Evolutionary conservation across 2,888 invertebrate genomes (phyloP), one percentile per base, ranked within the genome.

Genomic region (Amblyjoppa proteus): DNA sequence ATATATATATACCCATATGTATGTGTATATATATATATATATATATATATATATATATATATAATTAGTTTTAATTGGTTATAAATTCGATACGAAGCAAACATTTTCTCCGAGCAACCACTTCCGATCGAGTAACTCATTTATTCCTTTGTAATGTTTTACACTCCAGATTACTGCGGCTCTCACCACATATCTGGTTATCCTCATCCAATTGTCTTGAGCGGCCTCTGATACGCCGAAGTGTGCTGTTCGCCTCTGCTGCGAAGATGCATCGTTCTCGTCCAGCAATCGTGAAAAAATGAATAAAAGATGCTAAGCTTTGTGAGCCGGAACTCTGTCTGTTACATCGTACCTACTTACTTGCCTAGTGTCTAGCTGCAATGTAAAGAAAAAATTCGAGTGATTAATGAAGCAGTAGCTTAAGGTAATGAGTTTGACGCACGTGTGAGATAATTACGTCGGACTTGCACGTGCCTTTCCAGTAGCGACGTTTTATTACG

Each of bases 161-260:
- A 1, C 20, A 64, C 89, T 90, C 56, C 90, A 94, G 94, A 92
- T 92, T 9, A 86, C 88, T 20, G 89, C 90, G 6, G 45, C 91
- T 41, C 82, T 92, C 73, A 88, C 92, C 31, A 94, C 93, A 2
- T 94, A 94, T 79, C 88, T 94, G 66, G 91, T 93, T 38, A 92
- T 94, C 74, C 90, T 94, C 4, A 74, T 94, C 69, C 94, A 94
- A 82, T 80, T 93, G 41, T 91, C 91, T 9, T 89, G 73, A 88
- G 51, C 34, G 11, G 20, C 58, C 16, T 77, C 7, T 58, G 75
- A 81, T 5, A 20, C 20, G 13, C 31, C 13, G 31, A 13, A 49
- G 45, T 49, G 45, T 16, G 45, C 45, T 16, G 16, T 49, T 49
- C 45, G 45, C 16, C 16, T 49, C 4, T 58, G 5, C 11, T 28